Percentiles rank a stretch among this genome's conserved stretches.
These are phyloP conservation scores for Characodon lateralis DNA, from an alignment of 2,797 vertebrate species.

Conservation along the genomic window DNA sequence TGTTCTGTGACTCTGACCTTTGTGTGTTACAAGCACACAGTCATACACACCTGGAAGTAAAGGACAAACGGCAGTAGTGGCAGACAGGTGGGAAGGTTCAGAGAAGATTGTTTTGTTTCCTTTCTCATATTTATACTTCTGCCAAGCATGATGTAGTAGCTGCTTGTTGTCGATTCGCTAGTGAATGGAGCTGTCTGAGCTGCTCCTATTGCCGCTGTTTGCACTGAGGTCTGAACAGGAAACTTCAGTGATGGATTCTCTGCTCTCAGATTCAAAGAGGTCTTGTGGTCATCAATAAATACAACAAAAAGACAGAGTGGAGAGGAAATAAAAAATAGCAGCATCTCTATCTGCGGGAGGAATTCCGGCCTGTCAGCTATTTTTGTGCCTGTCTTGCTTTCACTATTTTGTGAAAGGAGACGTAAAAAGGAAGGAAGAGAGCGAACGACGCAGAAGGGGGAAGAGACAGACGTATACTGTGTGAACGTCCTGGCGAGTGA, in stretches of 20 bases:
- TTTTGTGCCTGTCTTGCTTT: slow-evolving; percentile 77
- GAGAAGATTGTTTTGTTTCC: not conserved
- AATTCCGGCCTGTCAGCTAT: slow-evolving; percentile 73
- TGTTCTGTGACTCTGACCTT: slow-evolving; percentile 69
- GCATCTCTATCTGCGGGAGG: slow-evolving; percentile 41
- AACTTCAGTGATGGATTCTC: slow-evolving; percentile 3
- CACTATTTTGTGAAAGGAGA: slow-evolving; percentile 88
- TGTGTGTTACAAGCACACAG: slow-evolving; percentile 43
- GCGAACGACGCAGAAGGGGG: slow-evolving; percentile 52
- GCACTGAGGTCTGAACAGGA: not conserved
- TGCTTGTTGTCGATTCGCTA: slow-evolving; percentile 19
- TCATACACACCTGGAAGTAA: slow-evolving; percentile 61
- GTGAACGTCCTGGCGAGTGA: slow-evolving; percentile 24
- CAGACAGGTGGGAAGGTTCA: slow-evolving; percentile 49
- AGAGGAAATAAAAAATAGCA: not conserved
- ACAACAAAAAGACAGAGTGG: not conserved
- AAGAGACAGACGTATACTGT: slow-evolving; percentile 43
- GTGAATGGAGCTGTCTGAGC: slow-evolving; percentile 10
- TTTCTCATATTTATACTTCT: not conserved
- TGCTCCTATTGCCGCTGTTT: not conserved
- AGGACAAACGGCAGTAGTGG: slow-evolving; percentile 24
- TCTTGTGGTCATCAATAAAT: slow-evolving; percentile 24
- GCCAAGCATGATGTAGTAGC: slow-evolving; percentile 13
- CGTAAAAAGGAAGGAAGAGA: slow-evolving; percentile 82
- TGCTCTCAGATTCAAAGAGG: not conserved